These are phyloP conservation scores for Pantala flavescens DNA, from an alignment of 1,140 invertebrate species.

Conservation along the genomic window DNA sequence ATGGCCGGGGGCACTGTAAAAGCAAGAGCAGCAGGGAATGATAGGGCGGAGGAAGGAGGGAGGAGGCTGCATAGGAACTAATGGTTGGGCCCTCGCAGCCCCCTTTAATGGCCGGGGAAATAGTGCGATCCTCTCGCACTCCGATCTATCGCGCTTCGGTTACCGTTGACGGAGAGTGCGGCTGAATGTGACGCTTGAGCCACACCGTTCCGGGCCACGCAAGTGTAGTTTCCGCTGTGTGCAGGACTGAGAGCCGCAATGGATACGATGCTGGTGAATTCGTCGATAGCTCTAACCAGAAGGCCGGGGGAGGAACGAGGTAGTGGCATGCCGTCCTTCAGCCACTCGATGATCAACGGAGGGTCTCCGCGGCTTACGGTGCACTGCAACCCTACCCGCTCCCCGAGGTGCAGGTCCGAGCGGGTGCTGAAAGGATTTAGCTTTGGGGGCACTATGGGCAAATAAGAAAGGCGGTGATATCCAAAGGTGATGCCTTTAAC, in stretches of 20 bases:
- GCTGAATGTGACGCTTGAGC: slow-evolving; percentile 48
- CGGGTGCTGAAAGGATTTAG: slow-evolving; percentile 39
- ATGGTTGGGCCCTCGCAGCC: not conserved
- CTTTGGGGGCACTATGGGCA: slow-evolving; percentile 35
- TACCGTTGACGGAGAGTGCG: slow-evolving; percentile 52
- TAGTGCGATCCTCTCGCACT: not conserved
- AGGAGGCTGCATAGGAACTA: not conserved
- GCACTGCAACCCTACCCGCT: slow-evolving; percentile 37
- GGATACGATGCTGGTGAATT: slow-evolving; percentile 14
- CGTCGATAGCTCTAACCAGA: slow-evolving; percentile 13
- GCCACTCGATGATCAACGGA: slow-evolving; percentile 41
- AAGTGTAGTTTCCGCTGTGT: slow-evolving; percentile 62
- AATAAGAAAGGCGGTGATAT: not conserved
- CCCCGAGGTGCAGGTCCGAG: slow-evolving; percentile 32
- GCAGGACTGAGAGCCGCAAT: slow-evolving; percentile 36
- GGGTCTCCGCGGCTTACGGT: slow-evolving; percentile 42
- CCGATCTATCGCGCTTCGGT: slow-evolving; percentile 17
- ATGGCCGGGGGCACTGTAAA: slow-evolving; percentile 28
- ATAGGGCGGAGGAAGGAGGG: not conserved
- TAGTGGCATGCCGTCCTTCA: slow-evolving; percentile 32
- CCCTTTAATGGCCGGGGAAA: not conserved
- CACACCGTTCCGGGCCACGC: slow-evolving; percentile 48
- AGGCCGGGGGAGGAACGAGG: not conserved
- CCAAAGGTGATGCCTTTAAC: not conserved
- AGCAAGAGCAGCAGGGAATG: slow-evolving; percentile 12